Conservation (phyloP, 2,888 invertebrate genomes). For the Caenorhabditis sulstoni region DNA sequence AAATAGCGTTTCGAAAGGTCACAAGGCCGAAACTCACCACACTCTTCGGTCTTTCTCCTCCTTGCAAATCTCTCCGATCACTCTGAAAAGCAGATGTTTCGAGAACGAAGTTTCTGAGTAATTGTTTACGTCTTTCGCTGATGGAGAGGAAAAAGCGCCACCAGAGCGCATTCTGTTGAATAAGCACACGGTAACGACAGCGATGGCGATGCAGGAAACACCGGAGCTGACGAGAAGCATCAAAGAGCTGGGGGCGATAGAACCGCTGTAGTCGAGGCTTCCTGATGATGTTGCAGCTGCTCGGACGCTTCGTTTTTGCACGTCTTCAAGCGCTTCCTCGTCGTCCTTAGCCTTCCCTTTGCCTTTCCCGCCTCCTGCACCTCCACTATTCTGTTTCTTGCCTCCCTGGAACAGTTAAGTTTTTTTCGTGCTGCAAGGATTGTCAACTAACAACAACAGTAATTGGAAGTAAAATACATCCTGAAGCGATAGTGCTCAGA, state of each 20-base stretch:
- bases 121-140: no score
- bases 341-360: neutral
- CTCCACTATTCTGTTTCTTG: no score
- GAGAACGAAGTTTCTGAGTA: neutral
- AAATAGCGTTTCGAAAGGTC: neutral
- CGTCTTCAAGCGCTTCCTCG: neutral
- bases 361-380: no score
- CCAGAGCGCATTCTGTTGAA: conserved; percentile 9
- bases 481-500: conserved; percentile 18
- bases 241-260: conserved; percentile 33
- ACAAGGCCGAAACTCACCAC: conserved; percentile 4
- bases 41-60: conserved; percentile 16
- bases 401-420: neutral
- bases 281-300: neutral
- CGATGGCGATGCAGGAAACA: conserved; percentile 6
- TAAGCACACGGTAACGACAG: neutral
- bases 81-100: neutral
- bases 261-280: conserved; percentile 25
- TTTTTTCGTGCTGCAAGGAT: neutral
- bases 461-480: conserved; percentile 32
- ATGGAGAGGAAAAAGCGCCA: conserved; percentile 8
- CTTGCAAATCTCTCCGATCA: neutral
- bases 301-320: neutral
- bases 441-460: conserved; percentile 2
- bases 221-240: conserved; percentile 36